Conservation (phyloP, 2,797 vertebrate genomes). For the Phrynocephalus guinanensis region DNA sequence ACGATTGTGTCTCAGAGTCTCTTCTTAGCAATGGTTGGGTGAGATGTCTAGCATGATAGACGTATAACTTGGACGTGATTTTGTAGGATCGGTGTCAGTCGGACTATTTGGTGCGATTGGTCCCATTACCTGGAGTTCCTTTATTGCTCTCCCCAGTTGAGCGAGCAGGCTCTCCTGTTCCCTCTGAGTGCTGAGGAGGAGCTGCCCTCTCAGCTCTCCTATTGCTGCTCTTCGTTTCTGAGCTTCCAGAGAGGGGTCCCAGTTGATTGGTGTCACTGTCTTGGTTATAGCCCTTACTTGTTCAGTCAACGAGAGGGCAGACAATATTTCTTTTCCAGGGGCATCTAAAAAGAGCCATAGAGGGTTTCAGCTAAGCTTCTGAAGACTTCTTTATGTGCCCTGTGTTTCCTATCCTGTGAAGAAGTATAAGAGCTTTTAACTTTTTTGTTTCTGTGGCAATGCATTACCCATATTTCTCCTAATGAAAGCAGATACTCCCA, state of each 20-base stretch:
- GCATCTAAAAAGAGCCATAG: conserved; percentile 48
- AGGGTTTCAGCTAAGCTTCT: not conserved
- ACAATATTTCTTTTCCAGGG: conserved; percentile 65
- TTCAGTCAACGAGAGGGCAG: conserved; percentile 78
- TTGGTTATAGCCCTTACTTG: conserved; percentile 73
- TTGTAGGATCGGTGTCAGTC: not conserved
- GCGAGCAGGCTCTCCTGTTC: conserved; percentile 61
- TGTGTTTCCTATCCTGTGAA: not conserved
- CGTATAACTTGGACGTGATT: not conserved
- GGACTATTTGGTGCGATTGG: not conserved
- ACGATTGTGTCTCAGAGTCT: not conserved
- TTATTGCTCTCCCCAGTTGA: conserved; percentile 76
- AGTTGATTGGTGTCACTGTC: conserved; percentile 67
- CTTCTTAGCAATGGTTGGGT: not conserved
- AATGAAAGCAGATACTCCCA: not conserved
- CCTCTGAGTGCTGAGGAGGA: conserved; percentile 69
- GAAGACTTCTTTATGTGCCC: not conserved
- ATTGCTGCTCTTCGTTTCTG: conserved; percentile 69
- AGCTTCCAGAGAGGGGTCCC: conserved; percentile 76
- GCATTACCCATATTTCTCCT: not conserved
- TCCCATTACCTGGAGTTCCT: conserved; percentile 80
- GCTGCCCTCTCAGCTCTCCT: conserved; percentile 66
- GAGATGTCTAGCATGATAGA: not conserved
- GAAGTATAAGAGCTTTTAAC: not conserved
- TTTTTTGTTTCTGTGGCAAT: not conserved